phyloP scores from a whole-genome alignment of 2,113 vertebrate species.

The Oncorhynchus nerka region DNA sequence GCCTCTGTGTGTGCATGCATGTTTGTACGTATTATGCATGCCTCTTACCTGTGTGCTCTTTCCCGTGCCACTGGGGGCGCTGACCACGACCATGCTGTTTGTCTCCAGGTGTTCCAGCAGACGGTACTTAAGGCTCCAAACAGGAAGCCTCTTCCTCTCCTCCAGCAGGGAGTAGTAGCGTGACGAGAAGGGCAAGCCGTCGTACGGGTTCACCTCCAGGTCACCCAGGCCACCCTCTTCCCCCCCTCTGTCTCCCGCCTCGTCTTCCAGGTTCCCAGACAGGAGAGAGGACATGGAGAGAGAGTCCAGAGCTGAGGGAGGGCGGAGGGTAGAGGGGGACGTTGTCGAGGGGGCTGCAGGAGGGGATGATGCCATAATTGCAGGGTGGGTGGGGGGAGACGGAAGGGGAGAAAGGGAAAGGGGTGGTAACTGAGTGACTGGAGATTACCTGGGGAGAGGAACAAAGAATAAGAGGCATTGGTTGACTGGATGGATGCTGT shows the following conservation, averaged over 20 bases:
- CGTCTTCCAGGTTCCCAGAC: slow-evolving; percentile 67
- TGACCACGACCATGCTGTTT: slow-evolving; percentile 83
- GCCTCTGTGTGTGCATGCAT: no score
- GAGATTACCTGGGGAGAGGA: slow-evolving; percentile 52
- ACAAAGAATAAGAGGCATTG: background rate
- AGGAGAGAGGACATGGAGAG: slow-evolving; percentile 73
- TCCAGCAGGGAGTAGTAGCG: slow-evolving; percentile 87
- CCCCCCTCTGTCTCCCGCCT: slow-evolving; percentile 48
- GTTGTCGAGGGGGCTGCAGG: background rate
- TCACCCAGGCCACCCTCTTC: slow-evolving; percentile 64
- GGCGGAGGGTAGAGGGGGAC: background rate
- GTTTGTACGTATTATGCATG: no score
- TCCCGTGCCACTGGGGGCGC: slow-evolving; percentile 79
- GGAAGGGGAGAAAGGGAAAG: background rate
- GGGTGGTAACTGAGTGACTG: slow-evolving; percentile 17
- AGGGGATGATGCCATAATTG: slow-evolving; percentile 48
- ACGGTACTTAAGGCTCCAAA: slow-evolving; percentile 80
- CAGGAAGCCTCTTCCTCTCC: slow-evolving; percentile 77
- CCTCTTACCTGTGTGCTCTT: slow-evolving; percentile 92
- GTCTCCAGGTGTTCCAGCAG: slow-evolving; percentile 86
- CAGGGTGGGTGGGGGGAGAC: background rate
- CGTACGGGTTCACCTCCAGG: slow-evolving; percentile 93
- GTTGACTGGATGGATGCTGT: background rate
- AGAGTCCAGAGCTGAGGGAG: slow-evolving; percentile 53
- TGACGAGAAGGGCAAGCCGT: slow-evolving; percentile 91